These are phyloP conservation scores for Eudasyphora cyanicolor DNA, from an alignment of 2,888 invertebrate species.

Conservation along the genomic window DNA sequence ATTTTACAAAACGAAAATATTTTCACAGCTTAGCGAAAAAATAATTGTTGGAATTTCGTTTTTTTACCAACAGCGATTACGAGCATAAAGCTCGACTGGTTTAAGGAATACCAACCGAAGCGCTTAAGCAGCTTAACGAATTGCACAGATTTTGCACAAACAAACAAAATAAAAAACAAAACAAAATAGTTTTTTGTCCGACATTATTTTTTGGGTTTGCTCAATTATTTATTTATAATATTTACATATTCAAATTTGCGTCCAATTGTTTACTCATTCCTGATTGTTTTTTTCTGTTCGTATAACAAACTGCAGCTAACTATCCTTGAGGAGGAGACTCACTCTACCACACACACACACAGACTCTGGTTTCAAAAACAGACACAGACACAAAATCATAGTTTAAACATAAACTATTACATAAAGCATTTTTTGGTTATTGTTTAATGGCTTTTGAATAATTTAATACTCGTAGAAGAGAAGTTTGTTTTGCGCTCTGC, in stretches of 20 bases:
- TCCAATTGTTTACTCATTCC: conserved; percentile 27
- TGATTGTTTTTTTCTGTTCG: not conserved
- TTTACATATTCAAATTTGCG: conserved; percentile 40
- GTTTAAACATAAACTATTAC: conserved; percentile 53
- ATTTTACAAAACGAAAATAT: too few relatives aligned
- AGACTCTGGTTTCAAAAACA: not conserved
- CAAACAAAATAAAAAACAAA: not conserved
- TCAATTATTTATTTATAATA: conserved; percentile 41
- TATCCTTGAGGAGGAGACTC: not conserved
- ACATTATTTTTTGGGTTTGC: not conserved
- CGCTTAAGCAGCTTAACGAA: conserved; percentile 36
- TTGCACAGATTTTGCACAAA: not conserved
- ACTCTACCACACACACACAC: not conserved
- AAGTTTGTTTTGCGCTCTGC: conserved; percentile 51
- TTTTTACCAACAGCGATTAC: too few relatives aligned
- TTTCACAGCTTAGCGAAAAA: too few relatives aligned
- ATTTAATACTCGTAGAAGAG: conserved; percentile 56
- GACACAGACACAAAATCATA: conserved; percentile 27
- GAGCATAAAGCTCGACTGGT: not conserved
- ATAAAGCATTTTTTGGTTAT: conserved; percentile 55
- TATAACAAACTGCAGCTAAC: conserved; percentile 1
- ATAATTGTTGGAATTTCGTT: too few relatives aligned
- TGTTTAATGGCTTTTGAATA: conserved; percentile 65
- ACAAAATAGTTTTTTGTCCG: conserved; percentile 3
- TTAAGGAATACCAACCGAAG: conserved; percentile 14